phyloP scores from a whole-genome alignment of 2,888 invertebrate genomes.

The Plebejus argus region DNA sequence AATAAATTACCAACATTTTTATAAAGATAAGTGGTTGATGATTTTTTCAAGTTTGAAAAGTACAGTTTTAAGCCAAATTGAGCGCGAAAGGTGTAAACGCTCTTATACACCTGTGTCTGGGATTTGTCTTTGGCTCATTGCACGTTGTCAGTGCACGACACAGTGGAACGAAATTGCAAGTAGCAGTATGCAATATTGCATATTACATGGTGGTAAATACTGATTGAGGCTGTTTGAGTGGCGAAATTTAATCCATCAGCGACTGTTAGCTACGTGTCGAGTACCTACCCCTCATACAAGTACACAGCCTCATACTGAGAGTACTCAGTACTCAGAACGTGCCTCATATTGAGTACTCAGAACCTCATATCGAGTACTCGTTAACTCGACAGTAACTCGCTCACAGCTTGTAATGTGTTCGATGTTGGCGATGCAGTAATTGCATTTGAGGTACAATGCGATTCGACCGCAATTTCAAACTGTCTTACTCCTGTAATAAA shows the following conservation, averaged over 20 bases:
- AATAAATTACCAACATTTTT: too few relatives aligned
- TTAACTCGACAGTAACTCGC: slow-evolving; percentile 3
- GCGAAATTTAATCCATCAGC: slow-evolving; percentile 1
- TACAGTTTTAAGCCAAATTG: too few relatives aligned
- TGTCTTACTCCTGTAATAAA: not conserved
- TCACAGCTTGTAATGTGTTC: slow-evolving; percentile 3
- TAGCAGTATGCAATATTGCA: too few relatives aligned
- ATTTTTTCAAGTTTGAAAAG: too few relatives aligned
- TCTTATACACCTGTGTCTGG: too few relatives aligned
- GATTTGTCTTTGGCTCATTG: too few relatives aligned
- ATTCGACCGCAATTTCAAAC: not conserved
- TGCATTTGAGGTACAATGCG: not conserved
- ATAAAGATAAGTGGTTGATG: too few relatives aligned
- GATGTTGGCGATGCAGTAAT: not conserved
- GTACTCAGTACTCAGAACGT: not conserved
- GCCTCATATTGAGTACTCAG: not conserved
- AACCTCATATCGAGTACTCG: not conserved
- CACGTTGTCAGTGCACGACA: too few relatives aligned
- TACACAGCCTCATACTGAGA: not conserved
- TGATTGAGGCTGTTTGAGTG: not conserved
- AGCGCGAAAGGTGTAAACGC: too few relatives aligned
- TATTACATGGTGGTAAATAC: not conserved
- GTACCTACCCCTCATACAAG: too few relatives aligned
- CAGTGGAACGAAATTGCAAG: too few relatives aligned
- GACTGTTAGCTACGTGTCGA: too few relatives aligned